These are phyloP conservation scores for Jaculus jaculus DNA, from an alignment of 2,113 vertebrate genomes.

Conservation along the genomic window DNA sequence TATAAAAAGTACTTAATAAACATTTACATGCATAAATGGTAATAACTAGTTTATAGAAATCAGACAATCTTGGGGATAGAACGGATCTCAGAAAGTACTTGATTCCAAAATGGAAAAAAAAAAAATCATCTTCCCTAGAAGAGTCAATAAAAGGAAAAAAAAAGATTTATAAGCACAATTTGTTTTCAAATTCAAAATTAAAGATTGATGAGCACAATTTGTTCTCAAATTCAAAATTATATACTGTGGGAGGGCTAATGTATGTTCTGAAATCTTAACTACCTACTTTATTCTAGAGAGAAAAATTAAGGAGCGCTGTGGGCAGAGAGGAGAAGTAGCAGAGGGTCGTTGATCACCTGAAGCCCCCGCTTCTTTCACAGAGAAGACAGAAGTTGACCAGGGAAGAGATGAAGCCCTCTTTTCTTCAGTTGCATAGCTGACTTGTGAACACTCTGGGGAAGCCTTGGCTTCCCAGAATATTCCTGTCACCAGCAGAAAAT, in stretches of 20 bases:
- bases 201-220: not conserved
- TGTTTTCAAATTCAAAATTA: too few relatives aligned
- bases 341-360: not conserved
- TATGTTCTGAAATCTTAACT: conserved; percentile 9
- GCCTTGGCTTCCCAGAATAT: not conserved
- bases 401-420: not conserved
- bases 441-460: not conserved
- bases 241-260: not conserved
- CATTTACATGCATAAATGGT: not conserved
- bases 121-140: not conserved
- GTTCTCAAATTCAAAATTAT: conserved; percentile 56
- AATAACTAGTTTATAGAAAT: conserved; percentile 4
- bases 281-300: conserved; percentile 18
- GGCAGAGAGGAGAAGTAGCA: conserved; percentile 11
- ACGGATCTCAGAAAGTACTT: conserved; percentile 26
- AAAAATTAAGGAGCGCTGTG: conserved; percentile 1
- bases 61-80: not conserved
- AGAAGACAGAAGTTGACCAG: not conserved
- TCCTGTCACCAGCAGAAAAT: not conserved
- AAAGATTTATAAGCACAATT: not conserved
- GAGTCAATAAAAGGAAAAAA: not conserved
- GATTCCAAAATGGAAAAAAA: not conserved
- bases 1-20: not conserved
- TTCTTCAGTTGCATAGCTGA: not conserved
- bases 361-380: not conserved